Evolutionary conservation across 1,140 invertebrate species (phyloP).

Genomic region (Spodoptera frugiperda): DNA sequence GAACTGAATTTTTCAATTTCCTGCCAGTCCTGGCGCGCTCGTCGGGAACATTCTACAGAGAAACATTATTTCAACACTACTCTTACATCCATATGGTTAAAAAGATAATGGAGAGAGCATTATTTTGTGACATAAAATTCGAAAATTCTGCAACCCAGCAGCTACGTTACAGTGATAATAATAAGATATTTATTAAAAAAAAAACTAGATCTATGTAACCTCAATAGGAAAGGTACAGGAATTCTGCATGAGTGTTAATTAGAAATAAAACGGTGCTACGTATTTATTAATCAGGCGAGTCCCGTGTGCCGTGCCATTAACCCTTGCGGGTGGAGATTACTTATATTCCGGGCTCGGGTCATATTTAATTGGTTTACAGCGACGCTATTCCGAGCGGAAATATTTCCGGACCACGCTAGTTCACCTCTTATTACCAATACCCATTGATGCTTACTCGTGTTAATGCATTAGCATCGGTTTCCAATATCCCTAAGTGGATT

Average conservation of each 20-base stretch:
- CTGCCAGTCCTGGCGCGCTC: constrained; percentile 10
- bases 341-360: constrained; percentile 41
- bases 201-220: too few species aligned
- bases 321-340: constrained; percentile 27
- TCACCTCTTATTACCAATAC: not conserved
- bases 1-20: constrained; percentile 44
- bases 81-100: not conserved
- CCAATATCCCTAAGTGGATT: not conserved
- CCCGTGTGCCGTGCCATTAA: constrained; percentile 26
- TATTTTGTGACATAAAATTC: too few species aligned
- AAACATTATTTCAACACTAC: not conserved
- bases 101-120: too few species aligned
- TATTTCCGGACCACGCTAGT: constrained; percentile 39
- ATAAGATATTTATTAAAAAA: too few species aligned
- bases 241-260: constrained; percentile 13
- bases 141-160: too few species aligned
- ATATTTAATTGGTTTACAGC: constrained; percentile 42
- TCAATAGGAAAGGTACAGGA: not conserved
- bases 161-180: too few species aligned
- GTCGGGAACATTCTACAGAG: not conserved
- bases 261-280: not conserved
- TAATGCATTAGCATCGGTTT: not conserved
- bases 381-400: constrained; percentile 36
- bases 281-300: constrained; percentile 27
- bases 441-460: constrained; percentile 21